phyloP scores from a whole-genome alignment of 2,797 vertebrate species.

The Enteromius argenteus region DNA sequence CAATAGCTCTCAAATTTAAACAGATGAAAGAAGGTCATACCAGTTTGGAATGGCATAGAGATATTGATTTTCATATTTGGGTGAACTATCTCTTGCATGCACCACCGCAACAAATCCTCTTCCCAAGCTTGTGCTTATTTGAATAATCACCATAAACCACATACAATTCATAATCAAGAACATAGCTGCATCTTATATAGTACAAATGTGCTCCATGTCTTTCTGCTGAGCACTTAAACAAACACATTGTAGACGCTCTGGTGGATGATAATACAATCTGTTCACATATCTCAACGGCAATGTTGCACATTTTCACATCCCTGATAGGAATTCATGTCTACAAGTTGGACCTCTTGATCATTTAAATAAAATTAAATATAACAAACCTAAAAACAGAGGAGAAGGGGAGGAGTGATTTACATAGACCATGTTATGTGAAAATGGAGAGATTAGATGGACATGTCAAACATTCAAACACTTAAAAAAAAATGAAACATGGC shows the following conservation, averaged over 20 bases:
- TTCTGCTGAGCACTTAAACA: slow-evolving; percentile 66
- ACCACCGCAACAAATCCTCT: slow-evolving; percentile 38
- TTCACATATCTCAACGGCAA: slow-evolving; percentile 42
- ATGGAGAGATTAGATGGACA: slow-evolving; percentile 67
- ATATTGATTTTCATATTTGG: not conserved
- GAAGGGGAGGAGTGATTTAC: slow-evolving; percentile 27
- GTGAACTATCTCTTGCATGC: not conserved
- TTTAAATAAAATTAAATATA: slow-evolving; percentile 68
- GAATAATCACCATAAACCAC: slow-evolving; percentile 66
- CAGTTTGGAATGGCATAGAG: not conserved
- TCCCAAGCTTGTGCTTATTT: slow-evolving; percentile 51
- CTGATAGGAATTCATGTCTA: slow-evolving; percentile 54
- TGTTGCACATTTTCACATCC: slow-evolving; percentile 46
- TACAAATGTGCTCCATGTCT: slow-evolving; percentile 68
- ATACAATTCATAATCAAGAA: slow-evolving; percentile 65
- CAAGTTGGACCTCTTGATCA: slow-evolving; percentile 60
- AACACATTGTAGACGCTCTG: slow-evolving; percentile 57
- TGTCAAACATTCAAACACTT: slow-evolving; percentile 66
- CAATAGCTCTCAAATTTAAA: not conserved
- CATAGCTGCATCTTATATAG: slow-evolving; percentile 67
- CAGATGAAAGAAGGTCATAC: not conserved
- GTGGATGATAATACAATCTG: slow-evolving; percentile 57
- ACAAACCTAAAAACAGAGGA: slow-evolving; percentile 33
- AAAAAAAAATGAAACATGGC: slow-evolving; percentile 69
- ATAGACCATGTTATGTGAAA: slow-evolving; percentile 50